Base-by-base conservation (phyloP, 2,888 invertebrate species). In the Eilema sororculum region DNA sequence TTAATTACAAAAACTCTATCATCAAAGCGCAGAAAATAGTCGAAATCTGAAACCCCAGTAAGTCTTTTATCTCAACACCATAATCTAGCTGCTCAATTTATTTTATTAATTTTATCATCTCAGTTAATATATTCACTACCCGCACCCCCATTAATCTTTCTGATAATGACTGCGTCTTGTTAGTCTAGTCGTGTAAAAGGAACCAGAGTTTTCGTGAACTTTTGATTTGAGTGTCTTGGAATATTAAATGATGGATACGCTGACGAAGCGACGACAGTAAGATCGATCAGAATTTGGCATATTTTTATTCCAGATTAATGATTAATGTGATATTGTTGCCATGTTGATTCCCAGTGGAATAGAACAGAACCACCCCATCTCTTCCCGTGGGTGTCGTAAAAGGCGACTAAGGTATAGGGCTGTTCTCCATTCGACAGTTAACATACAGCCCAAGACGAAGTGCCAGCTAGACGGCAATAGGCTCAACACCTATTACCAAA, bases 131-230 rank as follows among this genome's bases (percentile, higher is more conserved):
- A 28, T 64, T 64, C 64, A 10, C 25, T 64, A 64, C 28, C 25
- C 25, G n/a, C 64, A 64, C 64, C 20, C 46, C 52, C 52, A 52
- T 56, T 65, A 65, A 65, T 65, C 65, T 56, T 33, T 56, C 30
- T 56, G 65, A 58, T 46, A 30, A 66, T 33, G 62, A 56, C 41
- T 24, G 65, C 57, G 41, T 65, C 56, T 69, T 60, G 52, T 22
- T 24, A 65, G 60, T n/a, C 57, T 25, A 9, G 62, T 52, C 60
- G 57, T 62, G 57, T 65, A 66, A 33, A 46, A 37, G 61, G 41
- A 65, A 61, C 28, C 56, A 71, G 16, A 13, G 46, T 41, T 67
- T 59, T 41, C 30, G 30, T n/a, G 52, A 52, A 52, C n/a, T 52
- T 52, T 52, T 52, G 52, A 52, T 52, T 52, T 52, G 20, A 52